phyloP scores from a whole-genome alignment of 2,888 invertebrate genomes.

The Patella depressa region DNA sequence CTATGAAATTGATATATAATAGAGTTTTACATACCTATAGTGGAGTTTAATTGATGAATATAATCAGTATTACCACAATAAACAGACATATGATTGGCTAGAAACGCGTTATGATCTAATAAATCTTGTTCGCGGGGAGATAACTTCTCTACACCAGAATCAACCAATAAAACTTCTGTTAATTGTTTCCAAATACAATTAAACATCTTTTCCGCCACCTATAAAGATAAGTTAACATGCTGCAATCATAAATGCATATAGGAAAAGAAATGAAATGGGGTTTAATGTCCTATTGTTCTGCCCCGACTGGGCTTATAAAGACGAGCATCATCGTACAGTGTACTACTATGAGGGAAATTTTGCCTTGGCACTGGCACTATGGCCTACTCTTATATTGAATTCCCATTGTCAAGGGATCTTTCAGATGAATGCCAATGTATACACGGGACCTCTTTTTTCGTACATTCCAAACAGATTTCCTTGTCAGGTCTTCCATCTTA shows the following conservation, averaged over 20 bases:
- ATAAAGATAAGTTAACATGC: slow-evolving; percentile 11
- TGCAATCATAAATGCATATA: neutral
- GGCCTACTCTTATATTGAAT: too few relatives aligned
- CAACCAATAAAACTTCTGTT: slow-evolving; percentile 48
- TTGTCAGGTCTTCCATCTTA: too few relatives aligned
- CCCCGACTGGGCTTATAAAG: too few relatives aligned
- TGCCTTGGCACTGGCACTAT: too few relatives aligned
- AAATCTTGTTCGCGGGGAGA: slow-evolving; percentile 38
- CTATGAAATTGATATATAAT: too few relatives aligned
- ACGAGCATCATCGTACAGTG: too few relatives aligned
- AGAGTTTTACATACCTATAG: neutral
- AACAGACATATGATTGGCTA: slow-evolving; percentile 48
- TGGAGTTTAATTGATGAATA: slow-evolving; percentile 1
- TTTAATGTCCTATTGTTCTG: too few relatives aligned
- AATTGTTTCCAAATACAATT: slow-evolving; percentile 56
- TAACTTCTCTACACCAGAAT: slow-evolving; percentile 24
- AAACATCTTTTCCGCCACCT: slow-evolving; percentile 66
- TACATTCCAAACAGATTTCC: too few relatives aligned
- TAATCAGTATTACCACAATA: slow-evolving; percentile 52
- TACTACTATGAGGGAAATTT: too few relatives aligned
- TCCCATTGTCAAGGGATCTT: too few relatives aligned
- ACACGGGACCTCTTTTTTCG: too few relatives aligned
- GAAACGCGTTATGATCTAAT: slow-evolving; percentile 55
- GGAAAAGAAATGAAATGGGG: neutral
- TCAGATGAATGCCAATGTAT: too few relatives aligned